Conservation (phyloP, 1,140 invertebrate genomes). For the Solenopsis invicta region DNA sequence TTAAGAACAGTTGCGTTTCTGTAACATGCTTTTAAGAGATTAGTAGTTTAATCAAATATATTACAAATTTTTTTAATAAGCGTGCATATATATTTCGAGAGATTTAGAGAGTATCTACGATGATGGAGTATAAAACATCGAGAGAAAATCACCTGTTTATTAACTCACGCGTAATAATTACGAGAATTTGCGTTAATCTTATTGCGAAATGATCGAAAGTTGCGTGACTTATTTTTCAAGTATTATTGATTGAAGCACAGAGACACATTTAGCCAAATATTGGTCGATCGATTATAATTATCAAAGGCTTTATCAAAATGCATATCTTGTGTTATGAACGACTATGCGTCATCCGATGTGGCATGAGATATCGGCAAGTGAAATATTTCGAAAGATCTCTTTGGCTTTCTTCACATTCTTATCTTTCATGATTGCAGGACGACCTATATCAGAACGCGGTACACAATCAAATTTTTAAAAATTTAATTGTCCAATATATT, state of each 20-base stretch:
- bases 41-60: conserved; percentile 15
- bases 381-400: conserved; percentile 37
- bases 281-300: conserved; percentile 10
- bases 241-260: conserved; percentile 14
- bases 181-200: neutral
- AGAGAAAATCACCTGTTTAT: neutral
- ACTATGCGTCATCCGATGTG: neutral
- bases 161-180: neutral
- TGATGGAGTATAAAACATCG: neutral
- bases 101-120: neutral
- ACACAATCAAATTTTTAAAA: neutral
- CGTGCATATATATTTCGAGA: neutral
- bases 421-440: neutral
- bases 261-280: neutral
- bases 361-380: conserved; percentile 23
- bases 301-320: neutral
- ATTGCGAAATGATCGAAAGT: conserved; percentile 16
- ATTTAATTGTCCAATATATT: conserved; percentile 4
- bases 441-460: neutral
- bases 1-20: neutral
- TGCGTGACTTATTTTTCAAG: conserved; percentile 7
- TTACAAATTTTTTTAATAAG: neutral
- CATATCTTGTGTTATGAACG: conserved; percentile 1
- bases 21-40: neutral
- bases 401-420: conserved; percentile 17